Evolutionary conservation across 2,888 invertebrate genomes (phyloP).

Genomic region (Fragum fragum): DNA sequence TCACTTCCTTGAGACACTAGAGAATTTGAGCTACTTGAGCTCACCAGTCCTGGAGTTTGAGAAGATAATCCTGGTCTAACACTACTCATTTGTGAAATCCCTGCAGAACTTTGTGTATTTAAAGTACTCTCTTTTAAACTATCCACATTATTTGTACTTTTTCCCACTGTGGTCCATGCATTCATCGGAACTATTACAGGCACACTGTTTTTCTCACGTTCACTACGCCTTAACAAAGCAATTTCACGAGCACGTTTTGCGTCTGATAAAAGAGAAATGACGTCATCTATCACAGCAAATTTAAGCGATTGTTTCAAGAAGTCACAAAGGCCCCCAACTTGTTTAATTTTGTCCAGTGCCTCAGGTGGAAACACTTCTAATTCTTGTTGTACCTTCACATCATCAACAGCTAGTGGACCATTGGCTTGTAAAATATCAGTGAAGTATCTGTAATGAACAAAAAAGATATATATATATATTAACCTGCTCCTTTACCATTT

Average conservation of each 20-base stretch:
- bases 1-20: slow-evolving; percentile 13
- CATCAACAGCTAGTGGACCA: slow-evolving; percentile 73
- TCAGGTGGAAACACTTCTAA: slow-evolving; percentile 74
- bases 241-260: slow-evolving; percentile 68
- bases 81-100: neutral
- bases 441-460: slow-evolving; percentile 69
- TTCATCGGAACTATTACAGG: slow-evolving; percentile 36
- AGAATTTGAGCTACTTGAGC: slow-evolving; percentile 40
- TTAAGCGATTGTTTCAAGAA: slow-evolving; percentile 73
- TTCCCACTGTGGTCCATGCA: slow-evolving; percentile 71
- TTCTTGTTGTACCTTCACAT: slow-evolving; percentile 66
- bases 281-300: slow-evolving; percentile 75
- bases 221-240: slow-evolving; percentile 54
- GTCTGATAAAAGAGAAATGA: slow-evolving; percentile 73
- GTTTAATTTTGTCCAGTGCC: slow-evolving; percentile 71
- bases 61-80: neutral
- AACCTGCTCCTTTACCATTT: no score
- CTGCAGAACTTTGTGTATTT: slow-evolving; percentile 22
- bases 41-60: neutral
- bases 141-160: slow-evolving; percentile 56
- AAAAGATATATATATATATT: no score
- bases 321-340: slow-evolving; percentile 69
- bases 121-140: slow-evolving; percentile 55
- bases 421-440: slow-evolving; percentile 70
- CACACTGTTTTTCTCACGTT: slow-evolving; percentile 31